These are phyloP conservation scores for Tineola bisselliella DNA, from an alignment of 2,888 invertebrate species.

Conservation along the genomic window DNA sequence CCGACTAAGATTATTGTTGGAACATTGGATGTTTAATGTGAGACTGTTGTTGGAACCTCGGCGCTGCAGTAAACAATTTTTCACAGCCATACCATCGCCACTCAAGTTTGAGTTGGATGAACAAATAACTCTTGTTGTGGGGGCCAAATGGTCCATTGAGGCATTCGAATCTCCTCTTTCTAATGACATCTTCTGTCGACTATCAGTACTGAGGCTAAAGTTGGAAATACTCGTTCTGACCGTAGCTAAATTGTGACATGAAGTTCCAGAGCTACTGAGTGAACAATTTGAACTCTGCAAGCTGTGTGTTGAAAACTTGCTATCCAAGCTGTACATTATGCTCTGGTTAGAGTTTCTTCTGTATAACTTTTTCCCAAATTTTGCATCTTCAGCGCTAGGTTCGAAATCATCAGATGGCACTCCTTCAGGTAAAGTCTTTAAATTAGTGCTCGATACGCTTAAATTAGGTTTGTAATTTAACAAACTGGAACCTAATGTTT, in stretches of 20 bases:
- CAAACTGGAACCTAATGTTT: conserved; percentile 63
- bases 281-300: conserved; percentile 66
- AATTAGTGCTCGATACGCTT: conserved; percentile 75
- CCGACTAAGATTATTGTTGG: conserved; percentile 41
- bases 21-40: conserved; percentile 75
- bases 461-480: conserved; percentile 70
- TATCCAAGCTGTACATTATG: conserved; percentile 58
- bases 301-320: conserved; percentile 39
- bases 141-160: conserved; percentile 69
- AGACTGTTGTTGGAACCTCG: conserved; percentile 88
- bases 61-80: conserved; percentile 78
- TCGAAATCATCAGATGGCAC: conserved; percentile 74
- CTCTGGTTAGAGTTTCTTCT: conserved; percentile 72
- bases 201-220: conserved; percentile 52
- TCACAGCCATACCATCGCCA: conserved; percentile 34
- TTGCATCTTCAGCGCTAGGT: conserved; percentile 50
- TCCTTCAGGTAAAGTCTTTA: conserved; percentile 77
- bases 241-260: conserved; percentile 50
- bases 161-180: conserved; percentile 89
- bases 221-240: conserved; percentile 58
- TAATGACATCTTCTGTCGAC: conserved; percentile 69
- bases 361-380: conserved; percentile 57
- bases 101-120: conserved; percentile 57
- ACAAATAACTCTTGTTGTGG: conserved; percentile 53
- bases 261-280: conserved; percentile 49